A percentile compares a stretch with the other conserved stretches of the same genome.
phyloP scores from a whole-genome alignment of 1,140 invertebrate species.

The Homarus americanus region DNA sequence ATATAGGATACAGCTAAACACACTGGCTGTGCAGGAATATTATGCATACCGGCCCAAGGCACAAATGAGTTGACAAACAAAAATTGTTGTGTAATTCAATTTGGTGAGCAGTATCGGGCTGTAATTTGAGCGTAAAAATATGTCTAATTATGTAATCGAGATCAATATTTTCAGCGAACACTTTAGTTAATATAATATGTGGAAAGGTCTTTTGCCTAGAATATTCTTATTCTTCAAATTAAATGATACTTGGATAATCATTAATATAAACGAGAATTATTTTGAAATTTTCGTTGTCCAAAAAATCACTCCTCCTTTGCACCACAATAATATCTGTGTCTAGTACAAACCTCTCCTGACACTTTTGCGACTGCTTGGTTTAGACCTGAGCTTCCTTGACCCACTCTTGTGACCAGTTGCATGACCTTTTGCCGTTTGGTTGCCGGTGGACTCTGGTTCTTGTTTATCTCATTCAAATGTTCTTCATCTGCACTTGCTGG shows the following conservation, averaged over 20 bases:
- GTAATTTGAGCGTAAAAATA: too few relatives aligned
- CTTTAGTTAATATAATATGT: not conserved
- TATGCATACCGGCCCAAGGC: too few relatives aligned
- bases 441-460: slow-evolving; percentile 10
- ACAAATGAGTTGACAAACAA: too few relatives aligned
- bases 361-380: slow-evolving; percentile 25
- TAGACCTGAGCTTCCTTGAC: slow-evolving; percentile 10
- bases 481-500: slow-evolving; percentile 33
- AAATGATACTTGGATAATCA: too few relatives aligned
- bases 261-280: not conserved
- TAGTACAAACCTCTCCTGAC: slow-evolving; percentile 47
- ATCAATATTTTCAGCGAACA: not conserved
- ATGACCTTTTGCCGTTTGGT: slow-evolving; percentile 51
- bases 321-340: not conserved
- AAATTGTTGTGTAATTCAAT: too few relatives aligned
- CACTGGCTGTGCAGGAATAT: too few relatives aligned
- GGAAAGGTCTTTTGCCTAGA: not conserved
- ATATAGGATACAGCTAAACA: too few relatives aligned
- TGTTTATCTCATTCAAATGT: slow-evolving; percentile 9
- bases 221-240: not conserved
- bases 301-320: not conserved
- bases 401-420: slow-evolving; percentile 53
- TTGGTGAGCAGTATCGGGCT: too few relatives aligned
- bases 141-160: too few relatives aligned
- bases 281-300: not conserved